Evolutionary conservation across 2,113 vertebrate species (phyloP).

Genomic region (Heliornis fulica): DNA sequence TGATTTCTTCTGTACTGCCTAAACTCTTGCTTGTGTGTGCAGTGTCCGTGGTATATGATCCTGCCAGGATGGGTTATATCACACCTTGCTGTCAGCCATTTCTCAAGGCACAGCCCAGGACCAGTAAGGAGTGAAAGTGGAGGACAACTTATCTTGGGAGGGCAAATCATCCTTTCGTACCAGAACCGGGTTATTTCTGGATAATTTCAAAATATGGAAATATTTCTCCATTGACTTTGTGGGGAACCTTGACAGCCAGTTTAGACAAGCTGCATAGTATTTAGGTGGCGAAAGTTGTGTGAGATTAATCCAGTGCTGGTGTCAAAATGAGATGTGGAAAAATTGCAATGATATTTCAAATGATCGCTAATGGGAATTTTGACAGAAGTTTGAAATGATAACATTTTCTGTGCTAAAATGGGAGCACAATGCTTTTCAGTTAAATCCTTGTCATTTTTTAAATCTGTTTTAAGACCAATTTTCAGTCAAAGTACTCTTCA

Average conservation of each 20-base stretch:
- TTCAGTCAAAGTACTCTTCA: neutral
- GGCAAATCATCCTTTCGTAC: fast-evolving
- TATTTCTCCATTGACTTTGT: neutral
- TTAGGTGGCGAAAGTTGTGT: neutral
- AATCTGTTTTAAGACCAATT: constrained; percentile 34
- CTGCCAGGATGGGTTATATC: neutral
- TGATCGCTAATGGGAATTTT: constrained; percentile 47
- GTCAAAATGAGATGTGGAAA: neutral
- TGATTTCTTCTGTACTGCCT: neutral
- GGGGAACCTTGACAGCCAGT: neutral
- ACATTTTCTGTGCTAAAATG: constrained; percentile 16
- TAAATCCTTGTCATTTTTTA: constrained; percentile 1
- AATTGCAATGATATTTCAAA: neutral
- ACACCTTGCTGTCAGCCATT: neutral
- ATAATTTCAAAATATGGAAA: neutral
- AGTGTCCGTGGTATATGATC: fast-evolving
- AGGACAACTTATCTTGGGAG: neutral
- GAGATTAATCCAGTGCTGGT: neutral
- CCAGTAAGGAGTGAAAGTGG: no score
- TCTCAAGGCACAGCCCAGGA: neutral
- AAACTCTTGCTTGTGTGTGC: neutral
- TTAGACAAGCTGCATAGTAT: neutral
- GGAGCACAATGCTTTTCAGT: neutral
- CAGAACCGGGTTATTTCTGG: neutral
- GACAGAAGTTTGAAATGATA: neutral